Conservation (phyloP, 1,140 invertebrate species). For the Papilio glaucus region DNA sequence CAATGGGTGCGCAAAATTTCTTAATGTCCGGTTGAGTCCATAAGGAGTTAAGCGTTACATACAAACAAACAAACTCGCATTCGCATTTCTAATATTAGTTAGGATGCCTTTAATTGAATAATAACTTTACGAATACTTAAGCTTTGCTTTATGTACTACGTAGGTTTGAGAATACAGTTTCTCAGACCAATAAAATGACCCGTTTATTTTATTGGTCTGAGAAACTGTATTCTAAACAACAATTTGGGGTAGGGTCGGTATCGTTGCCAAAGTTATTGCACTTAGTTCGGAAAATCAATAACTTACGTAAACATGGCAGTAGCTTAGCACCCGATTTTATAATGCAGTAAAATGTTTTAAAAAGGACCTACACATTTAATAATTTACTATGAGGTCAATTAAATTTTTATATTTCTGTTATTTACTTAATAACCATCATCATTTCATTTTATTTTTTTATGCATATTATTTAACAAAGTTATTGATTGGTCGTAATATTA, state of each 20-base stretch:
- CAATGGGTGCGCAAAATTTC: too few relatives aligned
- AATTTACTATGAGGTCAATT: neutral
- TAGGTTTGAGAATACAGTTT: neutral
- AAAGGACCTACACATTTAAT: neutral
- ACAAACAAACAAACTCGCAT: too few relatives aligned
- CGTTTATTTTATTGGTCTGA: too few relatives aligned
- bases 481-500: too few relatives aligned
- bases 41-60: too few relatives aligned
- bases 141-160: neutral
- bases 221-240: too few relatives aligned
- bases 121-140: neutral
- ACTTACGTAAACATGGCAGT: neutral
- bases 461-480: too few relatives aligned
- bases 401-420: too few relatives aligned
- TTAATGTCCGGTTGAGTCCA: too few relatives aligned
- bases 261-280: slow-evolving; percentile 5
- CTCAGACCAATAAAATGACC: neutral
- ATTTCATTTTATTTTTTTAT: too few relatives aligned
- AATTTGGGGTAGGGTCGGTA: neutral
- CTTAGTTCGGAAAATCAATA: neutral
- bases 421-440: too few relatives aligned
- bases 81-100: too few relatives aligned
- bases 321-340: neutral
- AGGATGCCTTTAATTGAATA: neutral
- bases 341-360: neutral